phyloP scores from a whole-genome alignment of 2,797 vertebrate species.

The Spondyliosoma cantharus region DNA sequence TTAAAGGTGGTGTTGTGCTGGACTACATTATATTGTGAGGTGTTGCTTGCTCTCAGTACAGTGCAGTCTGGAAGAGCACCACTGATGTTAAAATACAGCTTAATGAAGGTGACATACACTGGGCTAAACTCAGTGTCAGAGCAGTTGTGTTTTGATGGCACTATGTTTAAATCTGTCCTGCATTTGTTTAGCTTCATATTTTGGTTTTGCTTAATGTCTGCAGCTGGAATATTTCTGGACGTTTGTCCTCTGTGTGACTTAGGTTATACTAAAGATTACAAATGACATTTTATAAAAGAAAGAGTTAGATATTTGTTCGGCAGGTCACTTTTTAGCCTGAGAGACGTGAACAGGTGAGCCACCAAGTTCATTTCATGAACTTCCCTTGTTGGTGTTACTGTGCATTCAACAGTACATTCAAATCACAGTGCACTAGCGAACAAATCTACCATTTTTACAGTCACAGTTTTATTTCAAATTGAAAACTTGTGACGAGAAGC shows the following conservation, averaged over 20 bases:
- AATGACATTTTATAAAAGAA: too few relatives aligned
- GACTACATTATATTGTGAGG: neutral
- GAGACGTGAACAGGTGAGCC: neutral
- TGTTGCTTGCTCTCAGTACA: neutral
- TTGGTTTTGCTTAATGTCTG: neutral
- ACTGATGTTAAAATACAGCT: too few relatives aligned
- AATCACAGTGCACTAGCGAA: neutral
- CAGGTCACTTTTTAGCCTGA: neutral
- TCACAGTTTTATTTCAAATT: neutral
- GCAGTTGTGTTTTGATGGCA: neutral
- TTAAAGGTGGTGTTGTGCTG: neutral
- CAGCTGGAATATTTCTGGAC: neutral
- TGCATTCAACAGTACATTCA: too few relatives aligned
- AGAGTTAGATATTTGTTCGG: too few relatives aligned
- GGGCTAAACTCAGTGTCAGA: neutral
- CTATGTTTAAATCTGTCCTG: neutral
- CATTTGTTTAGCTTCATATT: neutral
- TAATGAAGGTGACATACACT: too few relatives aligned
- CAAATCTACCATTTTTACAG: neutral
- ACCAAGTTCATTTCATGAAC: neutral
- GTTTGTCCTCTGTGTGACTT: neutral
- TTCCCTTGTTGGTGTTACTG: too few relatives aligned
- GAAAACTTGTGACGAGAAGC: neutral
- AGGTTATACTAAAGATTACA: too few relatives aligned
- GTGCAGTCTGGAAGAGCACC: neutral